Evolutionary conservation across 2,113 vertebrate species (phyloP).

Genomic region (Protomyctophum bolini): DNA sequence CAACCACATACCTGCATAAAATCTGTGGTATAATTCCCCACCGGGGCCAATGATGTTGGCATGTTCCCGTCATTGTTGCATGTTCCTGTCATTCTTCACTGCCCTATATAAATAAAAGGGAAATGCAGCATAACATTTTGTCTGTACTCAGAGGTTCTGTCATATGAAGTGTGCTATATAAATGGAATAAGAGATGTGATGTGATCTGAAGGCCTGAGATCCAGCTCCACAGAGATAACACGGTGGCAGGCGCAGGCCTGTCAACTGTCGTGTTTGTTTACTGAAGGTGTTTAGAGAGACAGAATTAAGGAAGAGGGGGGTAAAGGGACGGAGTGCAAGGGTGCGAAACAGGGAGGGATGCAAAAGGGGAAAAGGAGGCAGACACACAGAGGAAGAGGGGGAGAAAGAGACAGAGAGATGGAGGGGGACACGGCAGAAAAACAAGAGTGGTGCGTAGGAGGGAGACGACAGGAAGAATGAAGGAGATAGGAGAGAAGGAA

Average conservation of each 20-base stretch:
- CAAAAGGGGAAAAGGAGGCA: neutral
- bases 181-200: neutral
- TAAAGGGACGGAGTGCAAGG: slow-evolving; percentile 36
- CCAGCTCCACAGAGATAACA: neutral
- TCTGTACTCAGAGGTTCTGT: too few species aligned
- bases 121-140: neutral
- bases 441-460: too few species aligned
- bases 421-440: neutral
- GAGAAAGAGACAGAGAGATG: neutral
- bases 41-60: too few species aligned
- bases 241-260: neutral
- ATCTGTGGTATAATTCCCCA: too few species aligned
- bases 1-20: too few species aligned
- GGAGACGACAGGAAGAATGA: neutral
- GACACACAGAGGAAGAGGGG: neutral
- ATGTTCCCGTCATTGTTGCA: too few species aligned
- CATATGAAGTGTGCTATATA: too few species aligned
- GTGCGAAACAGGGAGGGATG: slow-evolving; percentile 36
- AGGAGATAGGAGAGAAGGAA: slow-evolving; percentile 3
- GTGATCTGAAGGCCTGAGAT: slow-evolving; percentile 5
- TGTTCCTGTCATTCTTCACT: too few species aligned
- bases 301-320: too few species aligned
- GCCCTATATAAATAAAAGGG: neutral
- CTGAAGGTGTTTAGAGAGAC: slow-evolving; percentile 51
- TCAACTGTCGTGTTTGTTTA: slow-evolving; percentile 55